Evolutionary conservation across 1,140 invertebrate genomes (phyloP), one percentile per base, ranked within the genome.

Genomic region (Hylyphantes graminicola): DNA sequence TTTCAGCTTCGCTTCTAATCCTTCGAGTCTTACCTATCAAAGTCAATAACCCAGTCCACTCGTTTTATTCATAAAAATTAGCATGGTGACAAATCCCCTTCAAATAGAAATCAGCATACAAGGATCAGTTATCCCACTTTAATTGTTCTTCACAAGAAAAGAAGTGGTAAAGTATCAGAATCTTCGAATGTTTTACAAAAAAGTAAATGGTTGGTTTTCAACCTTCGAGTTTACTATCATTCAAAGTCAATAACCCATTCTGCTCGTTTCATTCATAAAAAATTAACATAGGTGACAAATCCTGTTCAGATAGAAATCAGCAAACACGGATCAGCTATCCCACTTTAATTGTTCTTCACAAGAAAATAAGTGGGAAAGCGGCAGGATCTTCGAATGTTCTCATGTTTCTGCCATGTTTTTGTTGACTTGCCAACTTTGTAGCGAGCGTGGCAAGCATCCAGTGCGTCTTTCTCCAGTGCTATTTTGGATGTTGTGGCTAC

Each of bases 401-500:
- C 59, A 61, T 50, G 57, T 64, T 76, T 64, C 74, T 54, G 35
- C 61, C 59, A 63, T 63, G 11, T 63, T 76, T 59, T 59, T 74
- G 72, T 10, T 74, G 72, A n/a, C 72, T 57, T 51, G 74, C 74
- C 74, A 76, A 76, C 59, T 76, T 64, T 76, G 74, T 76, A 76
- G 59, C 74, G 15, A 15, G 57, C 15, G 74, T 76, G 74, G 74
- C 74, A 76, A 11, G 9, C 17, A 21, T 76, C 74, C 74, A 76
- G 61, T 21, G 21, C 13, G 19, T 21, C 7, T 8, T 61, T 15
- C 59, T 63, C 15, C 13, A 35, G 35, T 64, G 74, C 74, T 76
- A 76, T 76, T 76, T 76, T 76, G 35, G 74, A 50, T 76, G 74
- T 76, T 76, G 74, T 76, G 74, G 74, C 74, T 76, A 76, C 74